phyloP scores from a whole-genome alignment of 2,797 vertebrate species.

The Sparus aurata region DNA sequence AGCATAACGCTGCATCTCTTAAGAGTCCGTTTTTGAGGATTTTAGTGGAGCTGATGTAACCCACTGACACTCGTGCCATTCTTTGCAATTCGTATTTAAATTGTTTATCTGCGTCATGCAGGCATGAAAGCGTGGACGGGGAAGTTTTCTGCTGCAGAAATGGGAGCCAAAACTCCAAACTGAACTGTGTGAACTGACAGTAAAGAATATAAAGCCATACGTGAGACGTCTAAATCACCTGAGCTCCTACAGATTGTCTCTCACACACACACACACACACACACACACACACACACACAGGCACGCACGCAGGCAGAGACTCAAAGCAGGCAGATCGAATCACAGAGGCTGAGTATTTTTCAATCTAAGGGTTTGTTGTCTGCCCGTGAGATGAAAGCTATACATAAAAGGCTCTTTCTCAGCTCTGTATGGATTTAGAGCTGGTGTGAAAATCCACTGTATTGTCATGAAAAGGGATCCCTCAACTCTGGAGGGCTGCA shows the following conservation, averaged over 20 bases:
- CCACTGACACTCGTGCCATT: constrained; percentile 20
- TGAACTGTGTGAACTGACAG: background rate
- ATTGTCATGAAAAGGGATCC: constrained; percentile 39
- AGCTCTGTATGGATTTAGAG: constrained; percentile 41
- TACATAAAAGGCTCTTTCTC: constrained; percentile 38
- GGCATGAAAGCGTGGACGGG: background rate
- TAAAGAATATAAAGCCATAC: constrained; percentile 5
- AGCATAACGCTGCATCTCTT: constrained; percentile 24
- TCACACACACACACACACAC: background rate
- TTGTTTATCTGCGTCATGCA: constrained; percentile 4
- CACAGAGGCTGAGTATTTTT: constrained; percentile 50
- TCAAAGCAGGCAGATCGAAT: constrained; percentile 46
- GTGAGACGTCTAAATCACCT: constrained; percentile 1
- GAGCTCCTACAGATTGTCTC: background rate
- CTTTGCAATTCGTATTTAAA: constrained; percentile 15
- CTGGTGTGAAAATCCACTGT: constrained; percentile 37
- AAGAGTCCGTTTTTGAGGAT: constrained; percentile 39
- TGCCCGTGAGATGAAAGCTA: constrained; percentile 52
- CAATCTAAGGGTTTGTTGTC: constrained; percentile 20
- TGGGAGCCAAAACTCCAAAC: background rate
- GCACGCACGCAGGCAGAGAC: constrained; percentile 15
- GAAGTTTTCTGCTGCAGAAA: constrained; percentile 6
- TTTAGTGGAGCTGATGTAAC: constrained; percentile 49
- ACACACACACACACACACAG: background rate
- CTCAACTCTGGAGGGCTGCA: constrained; percentile 14